Percentiles rank a stretch among this genome's conserved stretches.
These are phyloP conservation scores for Coccyzus lansbergi DNA, from an alignment of 2,797 vertebrate genomes.

Conservation along the genomic window DNA sequence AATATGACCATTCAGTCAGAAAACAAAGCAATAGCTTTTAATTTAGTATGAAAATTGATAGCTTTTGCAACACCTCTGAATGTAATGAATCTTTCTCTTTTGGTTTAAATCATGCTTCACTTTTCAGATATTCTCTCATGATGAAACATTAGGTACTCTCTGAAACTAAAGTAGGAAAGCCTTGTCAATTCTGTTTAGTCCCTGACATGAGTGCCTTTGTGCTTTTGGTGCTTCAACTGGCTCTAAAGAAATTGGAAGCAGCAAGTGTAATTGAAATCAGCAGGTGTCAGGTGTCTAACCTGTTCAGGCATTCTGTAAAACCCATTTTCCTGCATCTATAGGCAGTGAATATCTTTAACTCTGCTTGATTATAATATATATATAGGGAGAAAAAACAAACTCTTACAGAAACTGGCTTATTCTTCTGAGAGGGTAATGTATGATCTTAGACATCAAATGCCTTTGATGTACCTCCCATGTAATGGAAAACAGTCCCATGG, in stretches of 20 bases:
- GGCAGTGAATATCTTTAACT: neutral
- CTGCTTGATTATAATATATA: neutral
- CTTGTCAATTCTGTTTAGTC: conserved; percentile 7
- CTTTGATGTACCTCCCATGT: accelerated
- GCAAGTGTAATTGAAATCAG: conserved; percentile 18
- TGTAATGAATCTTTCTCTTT: neutral
- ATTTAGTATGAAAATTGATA: neutral
- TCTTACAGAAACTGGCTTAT: neutral
- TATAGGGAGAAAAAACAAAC: neutral
- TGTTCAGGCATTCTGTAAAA: conserved; percentile 18
- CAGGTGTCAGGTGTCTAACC: neutral
- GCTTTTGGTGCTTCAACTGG: conserved; percentile 12
- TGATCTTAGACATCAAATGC: neutral
- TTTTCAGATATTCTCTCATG: neutral
- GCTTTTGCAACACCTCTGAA: neutral
- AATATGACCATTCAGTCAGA: neutral
- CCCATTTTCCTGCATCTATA: neutral
- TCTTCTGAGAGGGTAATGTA: neutral
- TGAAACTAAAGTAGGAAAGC: neutral
- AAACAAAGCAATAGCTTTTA: neutral
- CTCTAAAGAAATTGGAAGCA: conserved; percentile 3
- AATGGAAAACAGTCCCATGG: neutral
- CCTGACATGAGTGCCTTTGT: neutral
- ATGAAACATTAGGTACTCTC: neutral
- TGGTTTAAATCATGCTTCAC: neutral